Evolutionary conservation across 2,113 vertebrate species (phyloP), one percentile per base, ranked within the genome.

Genomic region (Crotalus viridis): DNA sequence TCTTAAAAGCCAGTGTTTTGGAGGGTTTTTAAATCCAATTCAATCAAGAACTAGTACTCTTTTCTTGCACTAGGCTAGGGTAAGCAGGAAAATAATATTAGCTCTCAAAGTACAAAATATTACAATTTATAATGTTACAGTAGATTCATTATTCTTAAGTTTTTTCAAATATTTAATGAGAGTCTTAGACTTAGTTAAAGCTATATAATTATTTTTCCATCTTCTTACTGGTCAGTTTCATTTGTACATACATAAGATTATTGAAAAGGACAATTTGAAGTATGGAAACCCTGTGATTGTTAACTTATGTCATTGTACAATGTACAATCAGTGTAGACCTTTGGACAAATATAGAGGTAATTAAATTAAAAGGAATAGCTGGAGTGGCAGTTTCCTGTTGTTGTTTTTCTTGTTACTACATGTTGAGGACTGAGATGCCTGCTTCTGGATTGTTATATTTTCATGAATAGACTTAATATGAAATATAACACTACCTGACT

Each of bases 301-400:
- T 86, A 48, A 86, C 17, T 51, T 48, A 33, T 87, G 51, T 64
- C 56, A 51, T 87, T 64, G 26, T 28, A 28, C 59, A 64, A 28
- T 64, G 26, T 64, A 28, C 26, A 64, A 12, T 64, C 59, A 28
- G 22, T 1, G 10, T 91, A 55, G 55, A 88, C 12, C 7, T 13
- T 15, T 54, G n/a, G 46, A 51, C n/a, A 54, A 61, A 61, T 92
- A 8, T 92, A 69, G 48, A 91, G 19, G 26, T 61, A 52, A 91
- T 91, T 61, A 87, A 52, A 91, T 91, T 61, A 87, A 91, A 91
- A 87, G 26, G 48, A 91, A 61, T 61, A 28, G 10, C 10, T 91
- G 90, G 22, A 85, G 85, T 85, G 69, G 51, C 55, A 87, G 22
- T 12, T 59, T 86, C 26, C 54, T 59, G 81, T 86, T 13, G 17